Base-by-base conservation (phyloP, 2,113 vertebrate genomes). In the Spheniscus mendiculus region DNA sequence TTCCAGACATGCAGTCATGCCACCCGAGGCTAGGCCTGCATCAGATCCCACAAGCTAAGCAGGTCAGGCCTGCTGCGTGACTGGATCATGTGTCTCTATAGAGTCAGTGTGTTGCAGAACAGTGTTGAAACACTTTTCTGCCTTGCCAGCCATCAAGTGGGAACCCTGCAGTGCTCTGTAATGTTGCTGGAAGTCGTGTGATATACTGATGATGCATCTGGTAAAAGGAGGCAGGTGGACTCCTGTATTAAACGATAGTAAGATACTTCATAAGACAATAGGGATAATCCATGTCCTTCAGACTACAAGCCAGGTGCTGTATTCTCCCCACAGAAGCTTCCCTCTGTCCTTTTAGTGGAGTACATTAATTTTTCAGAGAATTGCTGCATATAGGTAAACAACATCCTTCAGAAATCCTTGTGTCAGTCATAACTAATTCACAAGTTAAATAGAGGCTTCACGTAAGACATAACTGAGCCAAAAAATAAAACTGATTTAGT, bases 1-100 rank as follows among this genome's bases (percentile, higher is more conserved):
- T 90, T 96, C 52, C 69, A 94, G 87, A 82, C 78, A 92, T 7
- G 50, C 44, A 88, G 81, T 45, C 66, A 45, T 74, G 53, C 32
- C 72, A 69, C 12, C 53, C 1, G 13, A 72, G 82, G 70, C 81
- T n/a, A 52, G 89, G 83, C 56, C 81, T 3, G 16, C 90, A 70
- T 52, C 62, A 77, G 50, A 70, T 49, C 74, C 66, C 92, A 71
- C 89, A 77, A 21, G 91, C 91, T 85, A 71, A 92, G 92, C 96
- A 95, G 92, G 96, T 96, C 95, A 81, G 90, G 79, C 93, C 91
- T 92, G 95, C 95, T 96, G 78, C 0, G 8, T 84, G 84, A 70
- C 76, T 77, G 47, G 25, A 62, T 89, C 87, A 52, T 2, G 38
- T 40, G 67, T 65, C 63, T 38, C 52, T 23, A 1, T 1, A 42